Base-by-base conservation (phyloP, 2,113 vertebrate species). In the Stomatorhinus ivindoensis region DNA sequence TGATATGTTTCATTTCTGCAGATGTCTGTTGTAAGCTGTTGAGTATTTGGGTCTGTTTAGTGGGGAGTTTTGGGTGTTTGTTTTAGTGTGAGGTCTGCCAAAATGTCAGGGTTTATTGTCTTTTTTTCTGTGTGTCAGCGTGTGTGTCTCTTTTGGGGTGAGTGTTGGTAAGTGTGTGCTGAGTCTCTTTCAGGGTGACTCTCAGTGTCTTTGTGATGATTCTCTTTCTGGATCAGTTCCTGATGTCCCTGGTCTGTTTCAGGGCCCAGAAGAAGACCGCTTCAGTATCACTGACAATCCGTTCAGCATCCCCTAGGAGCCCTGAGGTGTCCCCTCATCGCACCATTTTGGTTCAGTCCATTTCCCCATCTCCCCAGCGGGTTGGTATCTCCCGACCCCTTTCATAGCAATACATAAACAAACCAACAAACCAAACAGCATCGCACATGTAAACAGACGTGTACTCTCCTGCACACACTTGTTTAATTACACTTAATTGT, bases 211-310 rank as follows among this genome's bases (percentile, higher is more conserved):
- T 35, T 76, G 31, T 84, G 24, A 11, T 88, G n/a, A 50, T 46
- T 88, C 5, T 65, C 65, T 88, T 51, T 48, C 9, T 44, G 5
- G 27, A 17, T 47, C 46, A 84, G 82, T 35, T 58, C 76, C 24
- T 17, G 91, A 48, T 53, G 11, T 84, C 27, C 1, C 42, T 42
- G 58, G 11, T 89, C 90, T 93, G 89, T 93, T 92, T 87, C 92
- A 99, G 98, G 92, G 95, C 95, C 83, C 97, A 99, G 91, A 99
- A 98, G 95, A 99, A 99, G 96, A 98, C 95, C 1, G 97, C 97
- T 17, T 99, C 98, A 0, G 96, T 99, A 94, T 99, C 98, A 85
- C 94, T 99, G 91, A 99, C 98, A 4, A 99, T 99, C 93, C 97
- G 97, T 87, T 96, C 98, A 0, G 95, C 97, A 17, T 96, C 97